These are phyloP conservation scores for Xenopus laevis DNA, from an alignment of 2,113 vertebrate genomes.

Conservation along the genomic window DNA sequence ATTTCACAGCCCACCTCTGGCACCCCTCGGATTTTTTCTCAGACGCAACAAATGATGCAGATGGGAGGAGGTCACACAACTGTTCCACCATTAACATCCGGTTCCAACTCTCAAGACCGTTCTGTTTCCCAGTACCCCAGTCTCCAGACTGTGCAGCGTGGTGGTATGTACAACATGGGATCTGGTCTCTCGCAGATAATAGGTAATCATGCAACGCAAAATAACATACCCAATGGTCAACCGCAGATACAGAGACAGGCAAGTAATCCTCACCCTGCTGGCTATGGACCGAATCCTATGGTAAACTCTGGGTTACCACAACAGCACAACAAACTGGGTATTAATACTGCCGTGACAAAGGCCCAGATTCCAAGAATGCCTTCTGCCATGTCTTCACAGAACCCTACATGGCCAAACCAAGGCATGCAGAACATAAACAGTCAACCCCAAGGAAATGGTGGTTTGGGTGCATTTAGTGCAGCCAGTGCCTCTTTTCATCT, in stretches of 20 bases:
- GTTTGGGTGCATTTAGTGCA: slow-evolving; percentile 71
- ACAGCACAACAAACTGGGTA: slow-evolving; percentile 72
- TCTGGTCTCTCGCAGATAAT: slow-evolving; percentile 69
- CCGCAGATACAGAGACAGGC: slow-evolving; percentile 72
- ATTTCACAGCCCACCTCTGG: slow-evolving; percentile 73
- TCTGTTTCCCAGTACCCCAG: slow-evolving; percentile 70
- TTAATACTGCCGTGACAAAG: slow-evolving; percentile 77
- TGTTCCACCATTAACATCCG: slow-evolving; percentile 65
- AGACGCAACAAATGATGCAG: slow-evolving; percentile 79
- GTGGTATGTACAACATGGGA: slow-evolving; percentile 73
- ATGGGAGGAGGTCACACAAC: slow-evolving; percentile 72
- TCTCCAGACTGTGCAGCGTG: slow-evolving; percentile 76
- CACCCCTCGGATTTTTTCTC: slow-evolving; percentile 83
- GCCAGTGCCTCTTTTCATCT: slow-evolving; percentile 76
- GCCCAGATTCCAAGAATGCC: slow-evolving; percentile 74
- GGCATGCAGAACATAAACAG: slow-evolving; percentile 72
- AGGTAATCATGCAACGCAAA: slow-evolving; percentile 59
- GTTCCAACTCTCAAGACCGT: slow-evolving; percentile 74
- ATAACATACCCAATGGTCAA: slow-evolving; percentile 61
- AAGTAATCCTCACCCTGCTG: slow-evolving; percentile 57
- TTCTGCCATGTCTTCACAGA: slow-evolving; percentile 67
- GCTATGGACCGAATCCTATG: slow-evolving; percentile 80
- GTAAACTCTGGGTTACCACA: slow-evolving; percentile 67
- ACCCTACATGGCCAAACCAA: slow-evolving; percentile 79
- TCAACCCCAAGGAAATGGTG: slow-evolving; percentile 66